Base-by-base conservation (phyloP, 2,113 vertebrate genomes). In the Pelusios castaneus region DNA sequence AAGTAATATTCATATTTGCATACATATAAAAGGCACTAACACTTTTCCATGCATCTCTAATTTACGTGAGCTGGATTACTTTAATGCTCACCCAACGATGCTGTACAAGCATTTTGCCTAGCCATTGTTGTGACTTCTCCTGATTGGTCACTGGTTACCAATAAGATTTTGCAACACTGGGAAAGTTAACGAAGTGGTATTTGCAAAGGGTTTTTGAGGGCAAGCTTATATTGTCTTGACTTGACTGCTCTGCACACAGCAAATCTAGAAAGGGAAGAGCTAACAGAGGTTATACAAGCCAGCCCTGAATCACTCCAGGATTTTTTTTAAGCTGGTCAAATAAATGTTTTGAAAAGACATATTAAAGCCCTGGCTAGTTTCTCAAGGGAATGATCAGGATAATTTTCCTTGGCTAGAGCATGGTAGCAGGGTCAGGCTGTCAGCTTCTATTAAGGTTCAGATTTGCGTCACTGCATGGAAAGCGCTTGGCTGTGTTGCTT, bases 371-470 rank as follows among this genome's bases (percentile, higher is more conserved):
- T 12, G 73, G 80, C 82, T 88, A 80, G 80, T 94, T 84, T 90
- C 96, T 92, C 91, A 52, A 54, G 89, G 93, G 94, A 90, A 12
- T 56, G 7, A 77, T 94, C 54, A 94, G 85, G 78, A 89, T 93
- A 85, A 86, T 95, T 95, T 80, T 89, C 80, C 92, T 92, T 82
- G 92, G 90, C 83, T 85, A 82, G 67, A 93, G 80, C 70, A 63
- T 0, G 0, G 82, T 94, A 56, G 85, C 41, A 17, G 90, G 96
- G 93, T 89, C 95, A 95, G 78, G 73, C 85, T 93, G 89, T 84
- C 93, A 94, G 85, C 78, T 90, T 58, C 94, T 49, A 88, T 91
- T 82, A 90, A 85, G 78, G 54, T 77, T 63, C 79, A 87, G 95
- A 87, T 1, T 34, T 63, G 91, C 2, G 2, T 93, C 89, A 87